Conservation (phyloP, 2,797 vertebrate species). For the Sebastes vulpes region DNA sequence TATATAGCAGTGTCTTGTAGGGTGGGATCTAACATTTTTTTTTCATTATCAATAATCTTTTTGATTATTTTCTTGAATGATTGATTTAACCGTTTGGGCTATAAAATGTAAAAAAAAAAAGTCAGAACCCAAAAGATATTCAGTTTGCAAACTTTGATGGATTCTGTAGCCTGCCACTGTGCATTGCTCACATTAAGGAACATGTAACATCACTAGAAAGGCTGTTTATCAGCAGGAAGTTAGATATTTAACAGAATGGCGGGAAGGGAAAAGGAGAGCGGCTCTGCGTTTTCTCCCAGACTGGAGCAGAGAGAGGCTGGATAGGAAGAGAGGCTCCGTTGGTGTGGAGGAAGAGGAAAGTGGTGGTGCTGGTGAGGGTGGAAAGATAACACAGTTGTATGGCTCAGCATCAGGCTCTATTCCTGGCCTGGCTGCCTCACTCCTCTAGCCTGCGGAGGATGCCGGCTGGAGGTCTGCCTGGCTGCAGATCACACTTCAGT, state of each 20-base stretch:
- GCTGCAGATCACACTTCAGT: constrained; percentile 21
- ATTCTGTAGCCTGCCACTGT: neutral
- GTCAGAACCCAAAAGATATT: too few relatives aligned
- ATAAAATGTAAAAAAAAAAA: neutral
- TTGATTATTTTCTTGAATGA: neutral
- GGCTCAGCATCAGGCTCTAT: constrained; percentile 76
- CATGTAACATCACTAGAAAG: neutral
- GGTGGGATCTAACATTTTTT: neutral
- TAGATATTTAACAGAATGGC: constrained; percentile 15
- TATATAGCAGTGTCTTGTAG: neutral
- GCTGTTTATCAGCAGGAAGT: constrained; percentile 12
- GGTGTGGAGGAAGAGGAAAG: constrained; percentile 11
- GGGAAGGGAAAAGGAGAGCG: constrained; percentile 20
- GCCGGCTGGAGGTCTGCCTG: constrained; percentile 31
- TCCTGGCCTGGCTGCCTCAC: constrained; percentile 73
- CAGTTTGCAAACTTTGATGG: too few relatives aligned
- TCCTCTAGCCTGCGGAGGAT: constrained; percentile 47
- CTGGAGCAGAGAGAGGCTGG: constrained; percentile 18
- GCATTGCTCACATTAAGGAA: neutral
- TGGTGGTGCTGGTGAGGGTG: neutral
- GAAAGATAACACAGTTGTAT: constrained; percentile 47
- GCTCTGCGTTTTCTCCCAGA: constrained; percentile 40
- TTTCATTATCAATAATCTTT: neutral
- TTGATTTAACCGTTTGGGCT: neutral
- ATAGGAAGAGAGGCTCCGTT: constrained; percentile 4